Evolutionary conservation across 2,797 vertebrate genomes (phyloP), one percentile per base, ranked within the genome.

Genomic region (Smutsia gigantea): DNA sequence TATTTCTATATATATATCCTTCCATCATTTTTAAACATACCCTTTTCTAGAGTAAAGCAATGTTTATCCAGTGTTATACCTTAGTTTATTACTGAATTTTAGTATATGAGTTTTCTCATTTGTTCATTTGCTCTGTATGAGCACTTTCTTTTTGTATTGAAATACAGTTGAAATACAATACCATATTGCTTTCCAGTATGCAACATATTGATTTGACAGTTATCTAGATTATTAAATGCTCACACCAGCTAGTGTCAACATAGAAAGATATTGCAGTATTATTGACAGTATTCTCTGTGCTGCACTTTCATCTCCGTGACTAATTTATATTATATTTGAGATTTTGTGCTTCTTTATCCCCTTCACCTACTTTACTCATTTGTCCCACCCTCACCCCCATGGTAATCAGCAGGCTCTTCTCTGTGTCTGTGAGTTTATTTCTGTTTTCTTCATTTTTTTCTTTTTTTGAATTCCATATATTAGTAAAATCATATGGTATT

Each of bases 1-100:
- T 55, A 37, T 64, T 82, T 84, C 34, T 59, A 29, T 39, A 7
- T 39, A 7, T 27, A 77, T 89, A 89, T 84, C 11, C 27, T 86
- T 74, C 46, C 7, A 87, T 51, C 51, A 6, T 68, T 84, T 84
- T 55, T 29, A 78, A 87, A 77, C 19, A 46, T 18, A 27, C 13
- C 15, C 27, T 81, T 92, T 85, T 66, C 11, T 29, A 68, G 23
- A 66, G 19, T 72, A 55, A 29, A 85, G 37, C 25, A 46, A 27
- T 71, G 17, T 82, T 78, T 89, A 77, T 34, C 6, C 31, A 69
- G 31, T 34, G 12, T 69, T 71, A 5, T 31, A 2, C 23, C 21
- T 72, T 63, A 19, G 17, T 90, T 95, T 63, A 39, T 57, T 93
- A 37, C 90, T 94, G 0, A 77, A 74, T 87, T 94, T 64, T 77